These are phyloP conservation scores for Stigmatopora argus DNA, from an alignment of 2,113 vertebrate genomes.

Conservation along the genomic window DNA sequence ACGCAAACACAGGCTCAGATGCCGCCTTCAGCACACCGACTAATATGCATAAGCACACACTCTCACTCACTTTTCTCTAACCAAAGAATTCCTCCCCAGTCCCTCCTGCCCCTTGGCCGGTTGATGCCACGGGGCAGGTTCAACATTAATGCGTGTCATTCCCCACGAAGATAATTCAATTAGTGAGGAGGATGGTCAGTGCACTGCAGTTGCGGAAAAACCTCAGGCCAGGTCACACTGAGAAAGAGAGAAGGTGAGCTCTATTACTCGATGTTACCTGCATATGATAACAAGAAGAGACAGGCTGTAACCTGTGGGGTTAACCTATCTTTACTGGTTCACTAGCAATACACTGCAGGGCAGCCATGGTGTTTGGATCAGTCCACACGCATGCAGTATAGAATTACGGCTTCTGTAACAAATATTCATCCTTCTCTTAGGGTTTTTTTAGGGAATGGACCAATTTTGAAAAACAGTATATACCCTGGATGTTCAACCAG, in stretches of 20 bases:
- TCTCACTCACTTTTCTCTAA: slow-evolving; percentile 38
- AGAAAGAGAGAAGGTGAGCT: slow-evolving; percentile 39
- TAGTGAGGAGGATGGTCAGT: slow-evolving; percentile 48
- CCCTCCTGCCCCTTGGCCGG: slow-evolving; percentile 23
- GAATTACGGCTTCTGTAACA: background rate
- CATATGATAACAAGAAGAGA: slow-evolving; percentile 53
- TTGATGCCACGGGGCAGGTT: slow-evolving; percentile 55
- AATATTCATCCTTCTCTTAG: background rate
- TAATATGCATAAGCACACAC: slow-evolving; percentile 31
- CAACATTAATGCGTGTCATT: slow-evolving; percentile 64
- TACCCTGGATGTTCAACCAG: background rate
- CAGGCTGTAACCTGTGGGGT: slow-evolving; percentile 51
- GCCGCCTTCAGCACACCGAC: slow-evolving; percentile 38
- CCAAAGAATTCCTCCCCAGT: slow-evolving; percentile 21
- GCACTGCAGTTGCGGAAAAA: slow-evolving; percentile 50
- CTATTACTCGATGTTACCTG: slow-evolving; percentile 57
- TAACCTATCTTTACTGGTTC: slow-evolving; percentile 34
- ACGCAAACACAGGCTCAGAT: slow-evolving; percentile 25
- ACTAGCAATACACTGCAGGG: slow-evolving; percentile 19
- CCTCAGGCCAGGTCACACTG: slow-evolving; percentile 50
- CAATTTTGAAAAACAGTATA: background rate
- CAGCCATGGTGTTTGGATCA: slow-evolving; percentile 8
- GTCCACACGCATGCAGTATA: background rate
- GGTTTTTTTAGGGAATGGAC: background rate
- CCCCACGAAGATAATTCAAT: slow-evolving; percentile 67